Evolutionary conservation across 2,113 vertebrate species (phyloP).

Genomic region (Colaptes auratus): DNA sequence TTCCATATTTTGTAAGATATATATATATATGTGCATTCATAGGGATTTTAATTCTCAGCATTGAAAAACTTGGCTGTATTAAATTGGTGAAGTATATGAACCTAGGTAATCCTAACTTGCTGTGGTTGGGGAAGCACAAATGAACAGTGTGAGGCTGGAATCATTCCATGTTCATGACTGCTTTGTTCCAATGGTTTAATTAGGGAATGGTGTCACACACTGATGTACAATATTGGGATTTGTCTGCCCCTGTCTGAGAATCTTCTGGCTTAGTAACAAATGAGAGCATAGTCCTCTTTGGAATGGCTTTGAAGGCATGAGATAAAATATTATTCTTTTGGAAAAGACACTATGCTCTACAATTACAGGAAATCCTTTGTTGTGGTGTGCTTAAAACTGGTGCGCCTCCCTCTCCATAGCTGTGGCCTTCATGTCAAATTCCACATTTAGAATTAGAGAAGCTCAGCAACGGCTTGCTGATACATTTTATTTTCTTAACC

Average conservation of each 20-base stretch:
- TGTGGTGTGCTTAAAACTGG: conserved; percentile 32
- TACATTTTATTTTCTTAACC: background rate
- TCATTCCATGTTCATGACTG: background rate
- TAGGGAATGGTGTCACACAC: background rate
- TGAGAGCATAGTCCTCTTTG: background rate
- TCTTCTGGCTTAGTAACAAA: background rate
- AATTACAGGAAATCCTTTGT: conserved; percentile 20
- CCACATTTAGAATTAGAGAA: background rate
- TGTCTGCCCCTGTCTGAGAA: background rate
- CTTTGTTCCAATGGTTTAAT: background rate
- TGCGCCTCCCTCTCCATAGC: background rate
- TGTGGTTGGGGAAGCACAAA: background rate
- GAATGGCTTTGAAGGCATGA: background rate
- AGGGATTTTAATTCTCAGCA: background rate
- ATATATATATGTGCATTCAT: background rate
- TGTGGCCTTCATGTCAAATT: background rate
- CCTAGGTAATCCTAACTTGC: background rate
- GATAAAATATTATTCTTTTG: conserved; percentile 5
- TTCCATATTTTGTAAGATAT: conserved; percentile 63
- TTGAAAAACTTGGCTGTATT: background rate
- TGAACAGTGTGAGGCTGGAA: background rate
- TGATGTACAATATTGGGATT: background rate
- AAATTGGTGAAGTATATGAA: background rate
- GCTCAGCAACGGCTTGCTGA: background rate
- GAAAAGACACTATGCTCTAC: conserved; percentile 4